Evolutionary conservation across 2,888 invertebrate species (phyloP).

Genomic region (Trichogramma dendrolimi): DNA sequence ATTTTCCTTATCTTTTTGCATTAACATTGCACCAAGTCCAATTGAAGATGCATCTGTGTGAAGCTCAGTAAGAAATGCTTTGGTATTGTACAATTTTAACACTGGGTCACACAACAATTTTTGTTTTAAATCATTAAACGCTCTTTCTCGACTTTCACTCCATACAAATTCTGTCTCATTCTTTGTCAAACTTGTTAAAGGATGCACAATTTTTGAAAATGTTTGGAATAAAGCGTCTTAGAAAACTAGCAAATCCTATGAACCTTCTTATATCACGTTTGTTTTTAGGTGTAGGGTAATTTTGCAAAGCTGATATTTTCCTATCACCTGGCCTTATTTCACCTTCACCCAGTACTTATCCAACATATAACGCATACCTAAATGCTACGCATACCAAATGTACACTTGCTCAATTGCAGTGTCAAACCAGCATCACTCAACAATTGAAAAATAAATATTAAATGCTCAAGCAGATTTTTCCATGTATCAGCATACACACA

Average conservation of each 20-base stretch:
- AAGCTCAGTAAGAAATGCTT: conserved; percentile 4
- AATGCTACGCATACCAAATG: no score
- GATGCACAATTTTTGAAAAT: no score
- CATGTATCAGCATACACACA: no score
- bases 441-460: no score
- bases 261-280: conserved; percentile 6
- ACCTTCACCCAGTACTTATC: no score
- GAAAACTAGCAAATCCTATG: conserved; percentile 8
- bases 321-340: background rate
- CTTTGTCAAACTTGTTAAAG: background rate
- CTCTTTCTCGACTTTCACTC: background rate
- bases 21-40: conserved; percentile 14
- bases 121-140: background rate
- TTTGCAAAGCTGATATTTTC: background rate
- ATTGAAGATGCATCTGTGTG: conserved; percentile 15
- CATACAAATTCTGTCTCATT: background rate
- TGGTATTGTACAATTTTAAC: background rate
- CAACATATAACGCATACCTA: no score
- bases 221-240: conserved; percentile 6
- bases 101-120: background rate
- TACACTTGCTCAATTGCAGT: no score
- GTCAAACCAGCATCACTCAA: no score
- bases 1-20: conserved; percentile 5
- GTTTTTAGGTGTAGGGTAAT: background rate
- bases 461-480: no score